A percentile compares a stretch with the other conserved stretches of the same genome.
Evolutionary conservation across 2,113 vertebrate genomes (phyloP).

Genomic region (Rhinogobius similis): DNA sequence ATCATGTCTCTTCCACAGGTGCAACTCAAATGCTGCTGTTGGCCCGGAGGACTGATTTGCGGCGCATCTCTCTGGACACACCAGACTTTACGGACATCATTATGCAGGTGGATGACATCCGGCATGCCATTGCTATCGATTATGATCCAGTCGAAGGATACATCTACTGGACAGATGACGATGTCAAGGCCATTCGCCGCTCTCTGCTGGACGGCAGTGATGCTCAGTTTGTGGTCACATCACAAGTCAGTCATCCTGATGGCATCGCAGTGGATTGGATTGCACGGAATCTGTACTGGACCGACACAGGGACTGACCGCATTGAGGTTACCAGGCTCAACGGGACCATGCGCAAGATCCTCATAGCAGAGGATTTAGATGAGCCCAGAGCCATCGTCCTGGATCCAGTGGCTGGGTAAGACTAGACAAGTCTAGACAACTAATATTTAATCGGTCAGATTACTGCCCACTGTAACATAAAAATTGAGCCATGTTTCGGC

Average conservation of each 20-base stretch:
- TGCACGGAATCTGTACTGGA: constrained; percentile 96
- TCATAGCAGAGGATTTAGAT: constrained; percentile 94
- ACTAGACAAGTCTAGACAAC: neutral
- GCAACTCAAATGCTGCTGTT: constrained; percentile 89
- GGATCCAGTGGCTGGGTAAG: constrained; percentile 91
- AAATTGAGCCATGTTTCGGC: neutral
- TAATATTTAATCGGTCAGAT: neutral
- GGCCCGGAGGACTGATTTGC: constrained; percentile 89
- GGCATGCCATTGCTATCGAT: constrained; percentile 96
- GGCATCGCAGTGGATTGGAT: constrained; percentile 97
- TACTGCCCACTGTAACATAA: neutral
- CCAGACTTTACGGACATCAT: constrained; percentile 95
- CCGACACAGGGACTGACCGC: constrained; percentile 94
- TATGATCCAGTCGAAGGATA: constrained; percentile 93
- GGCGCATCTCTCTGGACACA: constrained; percentile 93
- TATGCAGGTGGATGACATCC: constrained; percentile 90
- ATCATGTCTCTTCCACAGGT: constrained; percentile 70
- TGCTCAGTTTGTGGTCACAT: constrained; percentile 88
- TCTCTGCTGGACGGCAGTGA: constrained; percentile 86
- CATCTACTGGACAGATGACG: constrained; percentile 96
- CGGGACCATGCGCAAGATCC: constrained; percentile 95
- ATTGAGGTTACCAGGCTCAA: constrained; percentile 96
- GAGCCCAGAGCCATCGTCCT: constrained; percentile 95
- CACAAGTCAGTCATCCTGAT: constrained; percentile 92
- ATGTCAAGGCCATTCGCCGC: constrained; percentile 91